Evolutionary conservation across 2,113 vertebrate species (phyloP).

Genomic region (Setophaga kirtlandii): DNA sequence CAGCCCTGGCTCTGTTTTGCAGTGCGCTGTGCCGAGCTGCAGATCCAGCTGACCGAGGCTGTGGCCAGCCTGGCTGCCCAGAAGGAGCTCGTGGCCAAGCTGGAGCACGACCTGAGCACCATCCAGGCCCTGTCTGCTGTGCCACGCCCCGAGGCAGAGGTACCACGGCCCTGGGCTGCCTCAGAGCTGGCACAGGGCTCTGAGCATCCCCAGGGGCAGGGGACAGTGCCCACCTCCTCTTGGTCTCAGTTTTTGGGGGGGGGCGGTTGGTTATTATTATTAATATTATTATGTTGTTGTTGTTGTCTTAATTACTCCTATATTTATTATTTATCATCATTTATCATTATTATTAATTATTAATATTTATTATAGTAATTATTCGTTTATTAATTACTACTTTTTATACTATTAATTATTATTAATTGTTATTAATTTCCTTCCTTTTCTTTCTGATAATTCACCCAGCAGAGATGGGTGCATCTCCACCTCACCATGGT

Average conservation of each 20-base stretch:
- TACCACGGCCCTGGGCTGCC: not conserved
- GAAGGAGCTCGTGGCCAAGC: constrained; percentile 88
- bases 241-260: too few relatives aligned
- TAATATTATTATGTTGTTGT: too few relatives aligned
- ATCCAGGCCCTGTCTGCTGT: constrained; percentile 83
- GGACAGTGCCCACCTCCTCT: too few relatives aligned
- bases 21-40: constrained; percentile 89
- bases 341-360: too few relatives aligned
- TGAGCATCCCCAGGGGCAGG: too few relatives aligned
- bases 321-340: too few relatives aligned
- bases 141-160: constrained; percentile 87
- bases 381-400: not conserved
- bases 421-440: too few relatives aligned
- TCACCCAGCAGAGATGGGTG: not conserved
- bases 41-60: constrained; percentile 83
- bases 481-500: not conserved
- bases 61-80: constrained; percentile 80
- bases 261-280: not conserved
- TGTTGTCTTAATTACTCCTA: too few relatives aligned
- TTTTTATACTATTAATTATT: not conserved
- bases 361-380: too few relatives aligned
- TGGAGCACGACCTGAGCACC: constrained; percentile 95
- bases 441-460: fast-evolving
- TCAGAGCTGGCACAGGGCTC: too few relatives aligned
- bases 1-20: not conserved